Evolutionary conservation across 1,140 invertebrate species (phyloP).

Genomic region (Hyphantria cunea): DNA sequence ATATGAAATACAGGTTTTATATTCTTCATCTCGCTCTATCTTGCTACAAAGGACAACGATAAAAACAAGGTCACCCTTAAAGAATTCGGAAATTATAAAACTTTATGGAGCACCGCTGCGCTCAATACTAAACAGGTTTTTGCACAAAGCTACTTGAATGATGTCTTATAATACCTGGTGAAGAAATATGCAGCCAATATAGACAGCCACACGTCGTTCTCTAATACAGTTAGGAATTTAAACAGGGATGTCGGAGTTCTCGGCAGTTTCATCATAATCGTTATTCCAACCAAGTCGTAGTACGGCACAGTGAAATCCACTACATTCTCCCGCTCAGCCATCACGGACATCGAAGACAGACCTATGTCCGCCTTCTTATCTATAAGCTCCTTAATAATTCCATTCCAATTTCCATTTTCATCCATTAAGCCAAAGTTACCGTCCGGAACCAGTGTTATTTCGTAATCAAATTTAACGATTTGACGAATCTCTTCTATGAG

Average conservation of each 20-base stretch:
- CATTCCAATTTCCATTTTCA: constrained; percentile 94
- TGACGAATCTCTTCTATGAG: constrained; percentile 92
- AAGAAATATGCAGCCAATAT: constrained; percentile 97
- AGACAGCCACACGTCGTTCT: constrained; percentile 97
- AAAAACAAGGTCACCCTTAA: constrained; percentile 23
- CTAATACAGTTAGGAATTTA: constrained; percentile 98
- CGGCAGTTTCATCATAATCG: constrained; percentile 94
- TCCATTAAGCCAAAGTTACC: constrained; percentile 93
- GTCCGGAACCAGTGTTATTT: constrained; percentile 90
- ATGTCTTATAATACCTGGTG: constrained; percentile 87
- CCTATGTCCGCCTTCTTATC: constrained; percentile 96
- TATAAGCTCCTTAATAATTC: constrained; percentile 94
- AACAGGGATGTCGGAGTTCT: constrained; percentile 93
- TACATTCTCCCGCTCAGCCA: constrained; percentile 96
- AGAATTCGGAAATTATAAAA: constrained; percentile 36
- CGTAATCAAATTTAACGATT: constrained; percentile 94
- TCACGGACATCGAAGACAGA: constrained; percentile 93
- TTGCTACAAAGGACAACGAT: constrained; percentile 9
- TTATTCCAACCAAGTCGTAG: constrained; percentile 97
- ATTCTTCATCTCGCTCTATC: constrained; percentile 15
- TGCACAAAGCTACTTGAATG: constrained; percentile 22
- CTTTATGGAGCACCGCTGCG: constrained; percentile 12
- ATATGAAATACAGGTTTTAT: constrained; percentile 19
- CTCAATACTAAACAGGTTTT: constrained; percentile 28
- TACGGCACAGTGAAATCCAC: constrained; percentile 98